A percentile compares a stretch with the other conserved stretches of the same genome.
These are phyloP conservation scores for Edolisoma coerulescens DNA, from an alignment of 2,113 vertebrate genomes.

Conservation along the genomic window DNA sequence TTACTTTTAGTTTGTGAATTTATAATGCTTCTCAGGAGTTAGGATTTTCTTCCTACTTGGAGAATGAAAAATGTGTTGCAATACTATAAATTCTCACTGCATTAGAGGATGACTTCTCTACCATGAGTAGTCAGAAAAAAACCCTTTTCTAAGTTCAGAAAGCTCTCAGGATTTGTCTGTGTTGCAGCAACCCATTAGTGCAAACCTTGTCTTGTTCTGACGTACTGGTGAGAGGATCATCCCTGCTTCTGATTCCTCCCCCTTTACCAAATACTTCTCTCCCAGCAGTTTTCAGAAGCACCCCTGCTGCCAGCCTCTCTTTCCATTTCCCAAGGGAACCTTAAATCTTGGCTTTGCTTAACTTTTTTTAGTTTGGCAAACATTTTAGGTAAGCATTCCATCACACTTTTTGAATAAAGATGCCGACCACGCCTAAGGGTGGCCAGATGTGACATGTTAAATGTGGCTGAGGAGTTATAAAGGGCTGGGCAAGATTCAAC, in stretches of 20 bases:
- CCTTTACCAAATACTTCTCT: not conserved
- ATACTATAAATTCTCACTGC: not conserved
- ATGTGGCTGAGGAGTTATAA: not conserved
- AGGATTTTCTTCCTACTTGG: not conserved
- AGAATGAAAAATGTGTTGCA: not conserved
- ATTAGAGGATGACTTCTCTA: not conserved
- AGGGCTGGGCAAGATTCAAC: not conserved
- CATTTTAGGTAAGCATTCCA: not conserved
- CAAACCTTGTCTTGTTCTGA: not conserved
- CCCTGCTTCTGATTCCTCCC: not conserved
- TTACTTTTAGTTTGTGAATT: not conserved
- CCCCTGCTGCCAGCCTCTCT: not conserved
- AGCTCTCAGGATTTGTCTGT: not conserved
- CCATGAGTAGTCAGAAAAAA: not conserved
- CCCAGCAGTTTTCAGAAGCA: not conserved
- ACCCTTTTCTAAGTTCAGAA: not conserved
- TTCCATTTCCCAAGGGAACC: not conserved
- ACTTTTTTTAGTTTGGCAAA: not conserved
- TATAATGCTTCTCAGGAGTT: not conserved
- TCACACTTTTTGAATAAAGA: not conserved
- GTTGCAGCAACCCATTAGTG: not conserved
- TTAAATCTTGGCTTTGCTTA: not conserved
- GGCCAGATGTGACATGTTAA: constrained; percentile 1
- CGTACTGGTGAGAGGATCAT: not conserved
- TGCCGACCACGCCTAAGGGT: not conserved